Evolutionary conservation across 2,113 vertebrate species (phyloP).

Genomic region (Calypte anna): DNA sequence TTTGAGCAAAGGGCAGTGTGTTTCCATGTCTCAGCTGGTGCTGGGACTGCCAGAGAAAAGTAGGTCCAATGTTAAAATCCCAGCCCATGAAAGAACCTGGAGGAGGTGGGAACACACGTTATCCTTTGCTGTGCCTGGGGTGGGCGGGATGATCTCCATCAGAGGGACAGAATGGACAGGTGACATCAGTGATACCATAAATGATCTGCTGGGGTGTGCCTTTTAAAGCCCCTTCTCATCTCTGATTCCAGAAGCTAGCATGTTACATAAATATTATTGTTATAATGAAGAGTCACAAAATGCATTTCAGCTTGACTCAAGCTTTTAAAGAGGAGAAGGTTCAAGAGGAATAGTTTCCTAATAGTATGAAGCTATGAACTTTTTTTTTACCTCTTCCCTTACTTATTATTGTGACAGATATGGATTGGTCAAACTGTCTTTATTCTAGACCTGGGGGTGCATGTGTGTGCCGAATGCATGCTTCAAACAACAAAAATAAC

Average conservation of each 20-base stretch:
- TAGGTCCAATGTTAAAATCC: neutral
- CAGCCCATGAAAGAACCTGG: neutral
- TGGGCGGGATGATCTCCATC: neutral
- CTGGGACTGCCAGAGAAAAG: neutral
- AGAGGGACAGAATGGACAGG: neutral
- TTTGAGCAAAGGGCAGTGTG: neutral
- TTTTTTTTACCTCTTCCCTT: neutral
- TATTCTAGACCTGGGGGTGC: neutral
- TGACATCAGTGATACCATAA: neutral
- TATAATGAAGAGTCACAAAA: neutral
- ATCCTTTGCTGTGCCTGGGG: neutral
- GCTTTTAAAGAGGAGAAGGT: neutral
- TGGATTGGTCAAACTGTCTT: neutral
- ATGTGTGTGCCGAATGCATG: neutral
- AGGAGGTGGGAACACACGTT: neutral
- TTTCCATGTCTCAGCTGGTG: neutral
- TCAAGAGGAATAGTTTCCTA: neutral
- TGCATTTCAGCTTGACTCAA: neutral
- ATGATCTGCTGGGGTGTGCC: neutral
- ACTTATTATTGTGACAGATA: neutral
- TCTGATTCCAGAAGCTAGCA: neutral
- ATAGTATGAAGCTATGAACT: neutral
- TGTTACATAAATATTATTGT: neutral
- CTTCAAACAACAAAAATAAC: constrained; percentile 28
- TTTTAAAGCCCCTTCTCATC: neutral